These are phyloP conservation scores for Cephus sareptanus DNA, from an alignment of 2,888 invertebrate species.

Conservation along the genomic window DNA sequence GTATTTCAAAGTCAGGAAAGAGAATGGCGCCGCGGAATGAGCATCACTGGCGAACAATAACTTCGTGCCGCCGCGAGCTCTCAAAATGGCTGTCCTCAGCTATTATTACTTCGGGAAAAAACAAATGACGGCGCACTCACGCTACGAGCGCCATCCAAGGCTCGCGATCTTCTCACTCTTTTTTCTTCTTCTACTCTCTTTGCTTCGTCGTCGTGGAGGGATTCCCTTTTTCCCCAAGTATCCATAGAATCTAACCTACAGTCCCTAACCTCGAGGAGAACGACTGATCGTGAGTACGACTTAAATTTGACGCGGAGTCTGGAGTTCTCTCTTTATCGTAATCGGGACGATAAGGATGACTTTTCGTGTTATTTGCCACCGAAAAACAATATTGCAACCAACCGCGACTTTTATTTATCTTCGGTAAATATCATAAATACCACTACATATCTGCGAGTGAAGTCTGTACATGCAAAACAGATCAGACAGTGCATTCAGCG, in stretches of 20 bases:
- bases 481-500: background rate
- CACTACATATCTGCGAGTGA: background rate
- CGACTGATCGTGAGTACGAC: background rate
- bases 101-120: constrained; percentile 63
- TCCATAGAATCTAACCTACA: background rate
- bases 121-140: constrained; percentile 54
- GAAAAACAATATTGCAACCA: background rate
- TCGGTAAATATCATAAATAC: background rate
- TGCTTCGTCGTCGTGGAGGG: constrained; percentile 9
- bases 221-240: constrained; percentile 5
- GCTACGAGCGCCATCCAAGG: constrained; percentile 31
- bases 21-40: constrained; percentile 34
- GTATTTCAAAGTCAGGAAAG: background rate
- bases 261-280: background rate
- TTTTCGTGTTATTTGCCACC: background rate
- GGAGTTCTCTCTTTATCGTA: background rate
- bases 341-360: background rate
- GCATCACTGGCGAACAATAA: constrained; percentile 62
- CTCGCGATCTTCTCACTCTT: background rate
- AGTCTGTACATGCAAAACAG: background rate
- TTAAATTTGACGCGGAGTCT: background rate
- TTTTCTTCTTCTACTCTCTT: background rate
- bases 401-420: background rate
- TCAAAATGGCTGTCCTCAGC: constrained; percentile 66
- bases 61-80: constrained; percentile 62